Conservation (phyloP, 1,140 invertebrate species). For the Drosophila chauvacae region DNA sequence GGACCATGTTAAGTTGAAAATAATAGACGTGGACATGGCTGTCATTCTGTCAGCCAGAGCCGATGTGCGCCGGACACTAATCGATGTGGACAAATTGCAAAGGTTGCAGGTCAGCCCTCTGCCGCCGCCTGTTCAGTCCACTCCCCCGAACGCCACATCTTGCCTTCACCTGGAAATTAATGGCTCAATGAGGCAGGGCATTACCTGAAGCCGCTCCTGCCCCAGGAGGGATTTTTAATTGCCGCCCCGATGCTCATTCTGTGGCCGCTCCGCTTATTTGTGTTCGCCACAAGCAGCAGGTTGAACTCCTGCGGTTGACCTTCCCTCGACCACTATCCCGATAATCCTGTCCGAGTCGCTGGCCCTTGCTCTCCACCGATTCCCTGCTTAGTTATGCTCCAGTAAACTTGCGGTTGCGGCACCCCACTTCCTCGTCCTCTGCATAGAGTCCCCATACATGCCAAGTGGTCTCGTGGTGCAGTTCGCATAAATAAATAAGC, state of each 20-base stretch:
- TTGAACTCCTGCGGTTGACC: conserved; percentile 39
- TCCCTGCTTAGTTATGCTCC: conserved; percentile 23
- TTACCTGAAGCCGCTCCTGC: conserved; percentile 43
- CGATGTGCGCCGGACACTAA: conserved; percentile 70
- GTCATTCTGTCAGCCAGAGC: conserved; percentile 68
- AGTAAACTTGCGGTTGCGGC: conserved; percentile 43
- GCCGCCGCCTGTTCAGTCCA: not conserved
- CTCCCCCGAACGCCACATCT: conserved; percentile 40
- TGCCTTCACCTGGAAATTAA: conserved; percentile 64
- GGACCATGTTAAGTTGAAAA: conserved; percentile 75
- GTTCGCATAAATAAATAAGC: conserved; percentile 35
- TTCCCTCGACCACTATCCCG: conserved; percentile 16
- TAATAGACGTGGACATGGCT: conserved; percentile 78
- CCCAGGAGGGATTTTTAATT: conserved; percentile 70
- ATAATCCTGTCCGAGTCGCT: conserved; percentile 15
- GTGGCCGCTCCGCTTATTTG: conserved; percentile 67
- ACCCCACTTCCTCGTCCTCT: not conserved
- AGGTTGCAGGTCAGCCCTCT: conserved; percentile 28
- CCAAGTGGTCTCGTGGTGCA: conserved; percentile 24
- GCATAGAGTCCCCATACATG: conserved; percentile 3
- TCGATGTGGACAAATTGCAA: conserved; percentile 72
- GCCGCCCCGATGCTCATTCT: conserved; percentile 55
- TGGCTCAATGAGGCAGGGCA: conserved; percentile 67
- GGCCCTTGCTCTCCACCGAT: not conserved
- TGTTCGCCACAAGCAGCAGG: conserved; percentile 38